phyloP scores from a whole-genome alignment of 92 coral and sea anemone genomes.

The Porites divaricata region DNA sequence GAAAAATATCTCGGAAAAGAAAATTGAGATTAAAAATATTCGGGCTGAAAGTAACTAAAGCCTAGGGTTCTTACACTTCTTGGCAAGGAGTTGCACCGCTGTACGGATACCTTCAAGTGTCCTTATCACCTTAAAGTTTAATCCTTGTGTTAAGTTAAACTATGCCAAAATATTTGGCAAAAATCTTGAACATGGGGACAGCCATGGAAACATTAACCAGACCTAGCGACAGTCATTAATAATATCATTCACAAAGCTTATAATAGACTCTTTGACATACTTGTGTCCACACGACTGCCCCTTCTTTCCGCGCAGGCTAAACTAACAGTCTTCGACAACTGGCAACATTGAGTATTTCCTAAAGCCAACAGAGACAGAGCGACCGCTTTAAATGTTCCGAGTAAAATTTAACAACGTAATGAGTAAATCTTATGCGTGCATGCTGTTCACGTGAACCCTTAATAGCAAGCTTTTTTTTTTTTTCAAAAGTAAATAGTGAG shows the following conservation, averaged over 20 bases:
- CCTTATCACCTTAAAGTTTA: not conserved
- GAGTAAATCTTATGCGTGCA: conserved; percentile 59
- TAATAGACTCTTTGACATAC: conserved; percentile 5
- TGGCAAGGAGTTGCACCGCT: not conserved
- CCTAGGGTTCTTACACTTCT: too few species aligned
- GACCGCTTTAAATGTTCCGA: not conserved
- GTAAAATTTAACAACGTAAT: conserved; percentile 17
- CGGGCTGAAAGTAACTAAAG: too few species aligned
- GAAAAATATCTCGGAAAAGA: too few species aligned
- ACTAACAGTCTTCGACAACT: not conserved
- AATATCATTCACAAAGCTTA: not conserved
- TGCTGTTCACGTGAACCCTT: conserved; percentile 57
- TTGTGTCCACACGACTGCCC: not conserved
- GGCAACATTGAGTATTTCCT: not conserved
- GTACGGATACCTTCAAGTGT: not conserved
- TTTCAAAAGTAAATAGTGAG: conserved; percentile 12
- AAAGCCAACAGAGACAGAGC: too few species aligned
- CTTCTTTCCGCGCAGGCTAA: not conserved
- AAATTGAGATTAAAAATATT: too few species aligned
- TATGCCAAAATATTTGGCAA: not conserved
- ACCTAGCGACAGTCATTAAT: not conserved
- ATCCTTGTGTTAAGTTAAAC: not conserved
- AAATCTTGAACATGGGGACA: not conserved
- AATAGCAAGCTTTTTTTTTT: conserved; percentile 22
- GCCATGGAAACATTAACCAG: conserved; percentile 18